These are phyloP conservation scores for Strigamia maritima DNA, from an alignment of 2,888 invertebrate species.

Conservation along the genomic window DNA sequence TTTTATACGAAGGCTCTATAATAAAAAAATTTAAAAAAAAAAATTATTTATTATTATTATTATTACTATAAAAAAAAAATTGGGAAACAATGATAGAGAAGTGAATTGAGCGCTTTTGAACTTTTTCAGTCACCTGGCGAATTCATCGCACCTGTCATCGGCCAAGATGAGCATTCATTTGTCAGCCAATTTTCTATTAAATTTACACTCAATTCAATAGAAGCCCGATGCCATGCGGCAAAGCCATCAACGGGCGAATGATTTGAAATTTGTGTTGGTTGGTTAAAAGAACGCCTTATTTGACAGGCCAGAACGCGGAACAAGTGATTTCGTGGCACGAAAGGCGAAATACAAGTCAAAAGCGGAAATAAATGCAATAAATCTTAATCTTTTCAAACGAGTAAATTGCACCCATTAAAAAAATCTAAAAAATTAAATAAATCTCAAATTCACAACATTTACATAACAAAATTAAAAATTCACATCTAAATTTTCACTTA, in stretches of 20 bases:
- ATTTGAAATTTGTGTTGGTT: not conserved
- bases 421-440: not conserved
- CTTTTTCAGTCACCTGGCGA: not conserved
- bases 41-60: not conserved
- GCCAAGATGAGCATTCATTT: not conserved
- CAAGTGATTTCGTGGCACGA: not conserved
- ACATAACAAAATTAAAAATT: not conserved
- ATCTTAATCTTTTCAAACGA: not conserved
- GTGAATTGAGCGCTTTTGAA: not conserved
- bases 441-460: not conserved
- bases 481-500: too few species aligned
- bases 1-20: constrained; percentile 46
- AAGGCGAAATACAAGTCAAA: not conserved
- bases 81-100: too few species aligned
- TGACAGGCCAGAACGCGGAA: not conserved
- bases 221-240: not conserved
- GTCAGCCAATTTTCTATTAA: not conserved
- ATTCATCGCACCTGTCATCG: not conserved
- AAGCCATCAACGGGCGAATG: constrained; percentile 4
- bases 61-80: not conserved
- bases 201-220: not conserved
- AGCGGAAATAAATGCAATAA: not conserved
- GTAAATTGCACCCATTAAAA: not conserved
- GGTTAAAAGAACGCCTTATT: not conserved
- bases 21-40: constrained; percentile 11